A percentile compares a stretch with the other conserved stretches of the same genome.
Conservation (phyloP, 2,888 invertebrate species). For the Meganola albula region DNA sequence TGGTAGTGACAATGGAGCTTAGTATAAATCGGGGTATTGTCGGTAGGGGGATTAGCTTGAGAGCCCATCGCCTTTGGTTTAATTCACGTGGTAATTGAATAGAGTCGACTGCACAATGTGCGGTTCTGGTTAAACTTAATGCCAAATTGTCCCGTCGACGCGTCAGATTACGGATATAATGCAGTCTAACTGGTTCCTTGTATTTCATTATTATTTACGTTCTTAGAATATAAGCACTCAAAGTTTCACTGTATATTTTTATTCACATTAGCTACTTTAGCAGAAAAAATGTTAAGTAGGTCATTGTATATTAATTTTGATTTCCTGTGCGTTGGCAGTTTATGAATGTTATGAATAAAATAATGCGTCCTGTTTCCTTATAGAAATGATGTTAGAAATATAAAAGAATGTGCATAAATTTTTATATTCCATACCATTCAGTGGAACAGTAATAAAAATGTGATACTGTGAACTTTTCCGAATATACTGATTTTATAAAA, state of each 20-base stretch:
- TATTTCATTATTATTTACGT: slow-evolving; percentile 30
- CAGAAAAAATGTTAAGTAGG: background rate
- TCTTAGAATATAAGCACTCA: slow-evolving; percentile 33
- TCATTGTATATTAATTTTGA: slow-evolving; percentile 12
- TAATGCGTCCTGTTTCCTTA: slow-evolving; percentile 12
- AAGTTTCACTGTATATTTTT: slow-evolving; percentile 10
- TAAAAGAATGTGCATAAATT: background rate
- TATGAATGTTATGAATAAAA: slow-evolving; percentile 7
- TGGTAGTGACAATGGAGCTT: slow-evolving; percentile 62
- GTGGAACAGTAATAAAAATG: background rate
- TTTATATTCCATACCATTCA: background rate
- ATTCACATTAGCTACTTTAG: background rate
- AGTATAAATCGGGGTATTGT: slow-evolving; percentile 65
- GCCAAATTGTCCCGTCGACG: slow-evolving; percentile 46
- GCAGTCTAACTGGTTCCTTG: slow-evolving; percentile 32
- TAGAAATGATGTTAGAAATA: background rate
- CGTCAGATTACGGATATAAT: slow-evolving; percentile 49
- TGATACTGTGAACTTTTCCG: too few species aligned
- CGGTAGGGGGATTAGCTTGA: slow-evolving; percentile 60
- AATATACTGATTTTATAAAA: too few species aligned
- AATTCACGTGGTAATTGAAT: slow-evolving; percentile 58
- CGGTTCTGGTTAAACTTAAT: slow-evolving; percentile 57
- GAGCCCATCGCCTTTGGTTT: slow-evolving; percentile 47
- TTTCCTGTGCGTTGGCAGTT: slow-evolving; percentile 11
- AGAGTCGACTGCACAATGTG: slow-evolving; percentile 43